A percentile compares a stretch with the other conserved stretches of the same genome.
phyloP scores from a whole-genome alignment of 2,888 invertebrate species.

The Cetonia aurata region DNA sequence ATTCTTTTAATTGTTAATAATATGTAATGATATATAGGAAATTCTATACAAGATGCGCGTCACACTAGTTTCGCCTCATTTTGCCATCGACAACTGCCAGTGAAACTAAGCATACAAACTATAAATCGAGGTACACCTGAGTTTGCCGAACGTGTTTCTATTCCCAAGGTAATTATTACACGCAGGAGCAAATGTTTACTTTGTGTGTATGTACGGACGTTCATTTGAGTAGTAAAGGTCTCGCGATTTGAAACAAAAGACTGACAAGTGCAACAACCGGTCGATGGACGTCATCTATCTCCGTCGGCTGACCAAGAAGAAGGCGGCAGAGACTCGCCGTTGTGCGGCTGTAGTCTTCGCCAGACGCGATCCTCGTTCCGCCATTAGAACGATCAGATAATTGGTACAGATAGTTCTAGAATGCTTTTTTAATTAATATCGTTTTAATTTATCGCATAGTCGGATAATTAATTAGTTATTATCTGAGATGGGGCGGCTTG shows the following conservation, averaged over 20 bases:
- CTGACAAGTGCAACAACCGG: conserved; percentile 66
- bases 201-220: conserved; percentile 59
- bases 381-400: conserved; percentile 22
- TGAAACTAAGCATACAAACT: conserved; percentile 48
- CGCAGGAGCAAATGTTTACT: conserved; percentile 63
- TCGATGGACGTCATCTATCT: conserved; percentile 56
- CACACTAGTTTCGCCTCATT: neutral
- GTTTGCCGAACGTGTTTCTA: conserved; percentile 59
- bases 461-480: conserved; percentile 12
- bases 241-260: conserved; percentile 65
- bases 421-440: conserved; percentile 26
- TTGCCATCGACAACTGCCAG: conserved; percentile 12
- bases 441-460: conserved; percentile 8
- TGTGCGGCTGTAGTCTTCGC: neutral
- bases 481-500: too few relatives aligned
- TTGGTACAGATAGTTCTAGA: conserved; percentile 20
- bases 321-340: neutral
- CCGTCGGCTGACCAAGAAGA: neutral
- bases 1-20: too few relatives aligned
- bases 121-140: conserved; percentile 57
- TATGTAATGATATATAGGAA: too few relatives aligned
- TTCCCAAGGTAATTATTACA: conserved; percentile 65
- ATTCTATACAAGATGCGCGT: neutral
- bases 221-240: conserved; percentile 55
- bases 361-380: neutral